Evolutionary conservation across 2,888 invertebrate genomes (phyloP).

Genomic region (Lysandra bellargus): DNA sequence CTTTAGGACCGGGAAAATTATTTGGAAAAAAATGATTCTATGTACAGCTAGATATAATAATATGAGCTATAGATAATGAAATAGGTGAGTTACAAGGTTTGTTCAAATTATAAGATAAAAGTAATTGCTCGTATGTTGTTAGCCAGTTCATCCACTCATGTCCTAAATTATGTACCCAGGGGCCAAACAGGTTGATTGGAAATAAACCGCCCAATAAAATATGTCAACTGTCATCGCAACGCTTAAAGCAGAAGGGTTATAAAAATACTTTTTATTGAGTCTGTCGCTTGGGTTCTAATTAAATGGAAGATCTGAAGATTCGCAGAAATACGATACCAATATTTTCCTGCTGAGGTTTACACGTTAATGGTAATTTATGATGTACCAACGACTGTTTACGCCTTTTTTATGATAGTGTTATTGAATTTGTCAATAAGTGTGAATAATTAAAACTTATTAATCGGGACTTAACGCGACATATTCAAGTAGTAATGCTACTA

Average conservation of each 20-base stretch:
- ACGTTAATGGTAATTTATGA: neutral
- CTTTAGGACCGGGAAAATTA: too few species aligned
- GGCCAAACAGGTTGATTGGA: neutral
- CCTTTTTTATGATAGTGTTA: neutral
- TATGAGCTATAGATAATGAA: too few species aligned
- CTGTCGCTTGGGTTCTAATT: neutral
- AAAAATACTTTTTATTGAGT: neutral
- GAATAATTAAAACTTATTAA: too few species aligned
- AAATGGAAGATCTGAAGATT: neutral
- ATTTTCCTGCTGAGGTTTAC: conserved; percentile 3
- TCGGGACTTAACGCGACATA: too few species aligned
- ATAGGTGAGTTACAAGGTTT: too few species aligned
- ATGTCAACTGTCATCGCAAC: conserved; percentile 6
- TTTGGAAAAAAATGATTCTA: too few species aligned
- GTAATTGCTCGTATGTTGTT: too few species aligned
- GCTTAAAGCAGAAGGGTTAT: neutral
- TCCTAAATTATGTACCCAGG: neutral
- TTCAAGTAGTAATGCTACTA: too few species aligned
- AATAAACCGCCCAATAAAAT: conserved; percentile 12
- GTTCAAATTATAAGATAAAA: neutral
- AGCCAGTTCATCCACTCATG: too few species aligned
- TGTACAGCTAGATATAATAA: too few species aligned
- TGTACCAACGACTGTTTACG: neutral
- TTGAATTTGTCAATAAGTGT: neutral
- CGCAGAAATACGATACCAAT: neutral